Conservation (phyloP, 2,113 vertebrate species). For the Patagioenas fasciata region DNA sequence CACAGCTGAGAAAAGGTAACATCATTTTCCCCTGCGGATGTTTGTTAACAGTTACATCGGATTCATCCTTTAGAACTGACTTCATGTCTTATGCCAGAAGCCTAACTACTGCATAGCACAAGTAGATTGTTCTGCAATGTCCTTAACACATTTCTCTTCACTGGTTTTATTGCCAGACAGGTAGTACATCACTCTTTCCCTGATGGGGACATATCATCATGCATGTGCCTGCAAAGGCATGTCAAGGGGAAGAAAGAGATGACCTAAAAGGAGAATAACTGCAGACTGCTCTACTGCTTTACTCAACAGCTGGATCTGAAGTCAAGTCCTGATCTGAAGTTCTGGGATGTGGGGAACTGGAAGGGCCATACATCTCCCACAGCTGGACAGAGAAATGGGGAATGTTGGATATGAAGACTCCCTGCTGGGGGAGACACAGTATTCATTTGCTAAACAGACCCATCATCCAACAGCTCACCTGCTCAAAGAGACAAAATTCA, state of each 20-base stretch:
- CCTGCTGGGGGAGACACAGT: background rate
- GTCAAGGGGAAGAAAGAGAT: background rate
- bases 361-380: accelerated
- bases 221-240: background rate
- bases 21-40: background rate
- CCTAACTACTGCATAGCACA: background rate
- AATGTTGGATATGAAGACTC: background rate
- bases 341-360: background rate
- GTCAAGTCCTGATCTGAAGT: background rate
- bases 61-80: background rate
- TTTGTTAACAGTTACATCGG: background rate
- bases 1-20: background rate
- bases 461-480: background rate
- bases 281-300: background rate
- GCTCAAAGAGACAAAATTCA: background rate
- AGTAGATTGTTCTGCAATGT: background rate
- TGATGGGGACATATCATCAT: background rate
- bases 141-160: background rate
- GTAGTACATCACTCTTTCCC: background rate
- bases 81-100: background rate
- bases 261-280: background rate
- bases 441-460: background rate
- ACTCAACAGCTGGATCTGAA: background rate
- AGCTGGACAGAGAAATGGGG: background rate
- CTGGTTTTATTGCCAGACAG: background rate